phyloP scores from a whole-genome alignment of 2,797 vertebrate genomes.

The Psittacula echo region DNA sequence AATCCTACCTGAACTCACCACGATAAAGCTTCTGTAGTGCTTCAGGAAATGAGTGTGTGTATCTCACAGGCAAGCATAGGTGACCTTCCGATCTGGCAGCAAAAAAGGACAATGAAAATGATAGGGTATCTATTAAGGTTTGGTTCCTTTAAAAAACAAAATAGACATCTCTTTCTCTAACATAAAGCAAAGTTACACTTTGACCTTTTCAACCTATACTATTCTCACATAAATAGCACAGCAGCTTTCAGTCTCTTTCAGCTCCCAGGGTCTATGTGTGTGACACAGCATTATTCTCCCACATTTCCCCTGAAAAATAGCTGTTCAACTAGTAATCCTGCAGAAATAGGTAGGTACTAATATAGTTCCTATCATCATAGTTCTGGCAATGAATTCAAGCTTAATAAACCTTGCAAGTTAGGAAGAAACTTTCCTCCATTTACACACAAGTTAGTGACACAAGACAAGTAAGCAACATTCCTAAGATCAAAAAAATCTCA shows the following conservation, averaged over 20 bases:
- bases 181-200: background rate
- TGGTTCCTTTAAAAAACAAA: background rate
- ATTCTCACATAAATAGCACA: background rate
- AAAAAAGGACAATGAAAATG: background rate
- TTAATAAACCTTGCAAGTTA: background rate
- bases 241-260: background rate
- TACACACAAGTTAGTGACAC: background rate
- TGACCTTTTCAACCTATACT: background rate
- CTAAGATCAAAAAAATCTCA: background rate
- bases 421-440: background rate
- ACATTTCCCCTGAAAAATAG: background rate
- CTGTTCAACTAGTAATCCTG: background rate
- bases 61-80: constrained; percentile 93
- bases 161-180: background rate
- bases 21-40: constrained; percentile 89
- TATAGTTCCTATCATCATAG: background rate
- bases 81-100: constrained; percentile 92
- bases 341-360: background rate
- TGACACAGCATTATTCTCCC: background rate
- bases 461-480: background rate
- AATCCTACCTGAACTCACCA: constrained; percentile 96
- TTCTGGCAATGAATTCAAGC: background rate
- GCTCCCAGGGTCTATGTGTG: background rate
- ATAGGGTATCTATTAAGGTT: background rate
- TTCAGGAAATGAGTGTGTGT: constrained; percentile 91